Base-by-base conservation (phyloP, 2,113 vertebrate species). In the Zingel zingel region DNA sequence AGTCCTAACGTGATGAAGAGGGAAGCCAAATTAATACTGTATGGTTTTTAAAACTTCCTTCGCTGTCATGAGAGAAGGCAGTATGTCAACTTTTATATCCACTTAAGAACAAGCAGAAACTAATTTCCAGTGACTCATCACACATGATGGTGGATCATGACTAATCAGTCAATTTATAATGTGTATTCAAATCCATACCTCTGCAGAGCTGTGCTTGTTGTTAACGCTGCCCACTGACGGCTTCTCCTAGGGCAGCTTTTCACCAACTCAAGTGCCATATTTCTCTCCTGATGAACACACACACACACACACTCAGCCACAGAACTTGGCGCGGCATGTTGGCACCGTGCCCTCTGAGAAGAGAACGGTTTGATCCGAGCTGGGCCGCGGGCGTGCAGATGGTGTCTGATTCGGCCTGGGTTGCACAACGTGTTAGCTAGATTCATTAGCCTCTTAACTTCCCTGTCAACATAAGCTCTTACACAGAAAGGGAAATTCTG, bases 361-460 rank as follows among this genome's bases (percentile, higher is more conserved):
- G 59, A 61, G 65, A 80, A 51, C 14, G 11, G 50, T 63, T 63
- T 77, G 63, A 82, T 79, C 73, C n/a, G 16, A 76, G 62, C 59
- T 23, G 18, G 62, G 70, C 64, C 9, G 3, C 0, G 10, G 53
- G 9, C 57, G 30, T 74, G 48, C 84, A 86, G 81, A 80, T 77
- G 51, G 80, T 18, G 76, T 70, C 71, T 25, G 81, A 63, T 81
- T 69, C 9, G 19, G 67, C 71, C 61, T 2, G 21, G 75, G 63
- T 84, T 72, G 18, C 39, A 48, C 61, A 58, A 81, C 5, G 65
- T 58, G 83, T 84, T 74, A 51, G 80, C 66, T 51, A 12, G 39
- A 77, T 74, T 85, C 69, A 79, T 86, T 59, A 74, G 70, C 71
- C 71, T 84, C 74, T 80, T 72, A 81, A 72, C 66, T 61, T 61